A percentile compares a stretch with the other conserved stretches of the same genome.
phyloP scores from a whole-genome alignment of 2,113 vertebrate genomes.

The Ophiodon elongatus region DNA sequence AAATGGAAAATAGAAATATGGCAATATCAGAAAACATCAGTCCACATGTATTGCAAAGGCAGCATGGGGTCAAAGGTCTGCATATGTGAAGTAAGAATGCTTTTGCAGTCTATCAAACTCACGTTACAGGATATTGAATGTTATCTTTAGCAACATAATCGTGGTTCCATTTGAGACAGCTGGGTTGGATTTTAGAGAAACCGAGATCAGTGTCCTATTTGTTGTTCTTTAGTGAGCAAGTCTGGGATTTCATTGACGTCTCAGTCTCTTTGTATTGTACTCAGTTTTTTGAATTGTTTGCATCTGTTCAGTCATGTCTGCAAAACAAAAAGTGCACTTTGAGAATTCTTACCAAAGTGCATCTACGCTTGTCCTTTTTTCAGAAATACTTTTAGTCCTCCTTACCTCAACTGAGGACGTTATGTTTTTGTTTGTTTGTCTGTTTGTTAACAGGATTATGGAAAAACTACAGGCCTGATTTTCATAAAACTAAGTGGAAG shows the following conservation, averaged over 20 bases:
- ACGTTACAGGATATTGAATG: constrained; percentile 60
- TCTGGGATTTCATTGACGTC: constrained; percentile 38
- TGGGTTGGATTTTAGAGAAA: constrained; percentile 51
- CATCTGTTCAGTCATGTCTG: constrained; percentile 20
- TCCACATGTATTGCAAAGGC: constrained; percentile 18
- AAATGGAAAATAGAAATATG: not conserved
- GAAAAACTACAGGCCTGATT: not conserved
- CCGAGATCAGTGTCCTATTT: constrained; percentile 45
- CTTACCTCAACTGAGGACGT: not conserved
- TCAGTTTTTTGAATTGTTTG: constrained; percentile 21
- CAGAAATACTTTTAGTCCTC: constrained; percentile 3
- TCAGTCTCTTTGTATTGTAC: constrained; percentile 15
- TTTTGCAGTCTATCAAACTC: constrained; percentile 41
- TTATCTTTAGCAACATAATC: constrained; percentile 56
- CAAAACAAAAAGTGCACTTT: constrained; percentile 18
- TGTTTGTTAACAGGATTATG: not conserved
- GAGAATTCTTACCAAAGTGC: constrained; percentile 3
- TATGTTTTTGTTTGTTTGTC: not conserved
- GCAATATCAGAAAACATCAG: constrained; percentile 39
- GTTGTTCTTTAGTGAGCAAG: constrained; percentile 41
- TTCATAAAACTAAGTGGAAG: not conserved
- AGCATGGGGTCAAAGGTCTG: constrained; percentile 35
- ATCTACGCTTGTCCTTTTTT: constrained; percentile 1
- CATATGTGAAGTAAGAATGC: constrained; percentile 50
- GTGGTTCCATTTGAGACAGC: constrained; percentile 48